A percentile compares a stretch with the other conserved stretches of the same genome.
Evolutionary conservation across 2,797 vertebrate genomes (phyloP).

Genomic region (Tinamus major): DNA sequence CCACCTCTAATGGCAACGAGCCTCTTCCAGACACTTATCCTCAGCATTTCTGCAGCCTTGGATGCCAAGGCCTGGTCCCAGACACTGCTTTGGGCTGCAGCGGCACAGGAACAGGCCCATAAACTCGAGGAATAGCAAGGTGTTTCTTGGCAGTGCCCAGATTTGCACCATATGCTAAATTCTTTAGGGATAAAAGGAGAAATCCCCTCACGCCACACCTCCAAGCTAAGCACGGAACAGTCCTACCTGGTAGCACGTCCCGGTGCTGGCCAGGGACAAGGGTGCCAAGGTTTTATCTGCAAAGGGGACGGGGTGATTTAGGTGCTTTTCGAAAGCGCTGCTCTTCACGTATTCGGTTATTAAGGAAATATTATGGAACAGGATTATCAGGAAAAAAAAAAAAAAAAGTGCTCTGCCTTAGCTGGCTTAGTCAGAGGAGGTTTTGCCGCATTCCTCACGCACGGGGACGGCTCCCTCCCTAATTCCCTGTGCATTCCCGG

Average conservation of each 20-base stretch:
- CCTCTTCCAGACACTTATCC: constrained; percentile 23
- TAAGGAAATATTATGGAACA: constrained; percentile 68
- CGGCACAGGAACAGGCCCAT: not conserved
- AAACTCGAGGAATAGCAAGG: constrained; percentile 30
- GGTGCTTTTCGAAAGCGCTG: constrained; percentile 24
- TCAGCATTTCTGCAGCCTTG: constrained; percentile 41
- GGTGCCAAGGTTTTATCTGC: not conserved
- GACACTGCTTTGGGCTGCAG: constrained; percentile 35
- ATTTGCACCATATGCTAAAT: constrained; percentile 21
- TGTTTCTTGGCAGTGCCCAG: constrained; percentile 39
- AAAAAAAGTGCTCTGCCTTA: constrained; percentile 26
- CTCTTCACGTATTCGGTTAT: constrained; percentile 48
- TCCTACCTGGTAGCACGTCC: not conserved
- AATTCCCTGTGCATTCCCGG: constrained; percentile 65
- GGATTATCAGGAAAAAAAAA: constrained; percentile 64
- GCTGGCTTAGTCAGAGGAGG: constrained; percentile 69
- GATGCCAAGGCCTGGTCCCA: constrained; percentile 3
- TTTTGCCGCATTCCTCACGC: constrained; percentile 69
- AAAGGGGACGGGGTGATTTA: not conserved
- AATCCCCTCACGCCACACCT: not conserved
- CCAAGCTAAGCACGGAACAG: not conserved
- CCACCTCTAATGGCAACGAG: constrained; percentile 50
- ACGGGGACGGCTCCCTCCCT: constrained; percentile 52
- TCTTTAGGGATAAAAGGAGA: not conserved
- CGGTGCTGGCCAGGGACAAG: not conserved